phyloP scores from a whole-genome alignment of 2,888 invertebrate species.

The Drosophila vallismaia region DNA sequence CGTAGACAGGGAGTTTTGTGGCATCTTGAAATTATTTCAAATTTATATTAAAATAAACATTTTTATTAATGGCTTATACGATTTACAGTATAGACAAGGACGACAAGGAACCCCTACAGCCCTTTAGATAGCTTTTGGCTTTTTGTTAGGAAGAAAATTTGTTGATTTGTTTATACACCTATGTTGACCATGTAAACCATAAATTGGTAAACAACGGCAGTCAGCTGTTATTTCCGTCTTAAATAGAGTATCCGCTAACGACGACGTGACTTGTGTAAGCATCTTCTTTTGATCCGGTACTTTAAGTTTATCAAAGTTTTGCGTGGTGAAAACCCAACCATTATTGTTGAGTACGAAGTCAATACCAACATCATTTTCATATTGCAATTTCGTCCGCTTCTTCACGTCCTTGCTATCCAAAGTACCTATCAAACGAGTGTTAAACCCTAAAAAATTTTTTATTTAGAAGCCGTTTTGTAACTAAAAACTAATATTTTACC shows the following conservation, averaged over 20 bases:
- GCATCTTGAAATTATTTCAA: no score
- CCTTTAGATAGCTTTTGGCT: constrained; percentile 66
- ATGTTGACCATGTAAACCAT: constrained; percentile 81
- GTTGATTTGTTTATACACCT: constrained; percentile 78
- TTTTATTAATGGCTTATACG: no score
- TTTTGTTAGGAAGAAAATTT: constrained; percentile 80
- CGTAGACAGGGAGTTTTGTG: no score
- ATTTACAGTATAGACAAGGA: background rate
- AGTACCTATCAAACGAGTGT: constrained; percentile 87
- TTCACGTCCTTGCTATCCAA: constrained; percentile 87
- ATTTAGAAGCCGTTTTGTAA: background rate
- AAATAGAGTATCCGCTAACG: constrained; percentile 82
- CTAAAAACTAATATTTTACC: constrained; percentile 66
- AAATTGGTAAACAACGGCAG: constrained; percentile 73
- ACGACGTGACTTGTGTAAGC: constrained; percentile 73
- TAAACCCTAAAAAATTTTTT: constrained; percentile 84
- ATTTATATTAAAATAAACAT: no score
- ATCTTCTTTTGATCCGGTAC: constrained; percentile 76
- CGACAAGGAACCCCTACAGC: background rate
- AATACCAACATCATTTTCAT: constrained; percentile 87
- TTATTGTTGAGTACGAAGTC: constrained; percentile 86
- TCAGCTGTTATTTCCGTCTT: constrained; percentile 82
- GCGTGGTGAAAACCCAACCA: constrained; percentile 82
- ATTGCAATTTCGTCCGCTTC: constrained; percentile 86
- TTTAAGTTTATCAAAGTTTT: constrained; percentile 77